Percentiles rank a stretch among this genome's conserved stretches.
phyloP scores from a whole-genome alignment of 1,140 invertebrate species.

The Gonioctena quinquepunctata region DNA sequence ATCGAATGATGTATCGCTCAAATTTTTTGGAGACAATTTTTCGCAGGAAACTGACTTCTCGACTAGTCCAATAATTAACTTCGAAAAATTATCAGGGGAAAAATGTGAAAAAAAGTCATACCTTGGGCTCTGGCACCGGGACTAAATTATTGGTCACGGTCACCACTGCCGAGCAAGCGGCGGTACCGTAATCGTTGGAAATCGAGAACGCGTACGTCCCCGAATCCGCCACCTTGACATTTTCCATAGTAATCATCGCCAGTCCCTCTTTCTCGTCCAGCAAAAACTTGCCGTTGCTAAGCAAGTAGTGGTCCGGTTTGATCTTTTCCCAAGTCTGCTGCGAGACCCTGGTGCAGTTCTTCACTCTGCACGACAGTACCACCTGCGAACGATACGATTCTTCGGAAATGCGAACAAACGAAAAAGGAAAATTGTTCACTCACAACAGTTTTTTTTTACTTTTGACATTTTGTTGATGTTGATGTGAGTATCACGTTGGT shows the following conservation, averaged over 20 bases:
- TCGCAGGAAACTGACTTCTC: too few relatives aligned
- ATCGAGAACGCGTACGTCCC: slow-evolving; percentile 67
- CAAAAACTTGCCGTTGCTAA: slow-evolving; percentile 59
- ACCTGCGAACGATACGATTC: too few relatives aligned
- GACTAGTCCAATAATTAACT: background rate
- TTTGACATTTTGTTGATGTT: too few relatives aligned
- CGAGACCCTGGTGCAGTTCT: slow-evolving; percentile 38
- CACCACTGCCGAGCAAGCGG: slow-evolving; percentile 60
- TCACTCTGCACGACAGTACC: slow-evolving; percentile 45
- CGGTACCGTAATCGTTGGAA: slow-evolving; percentile 65
- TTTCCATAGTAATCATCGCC: slow-evolving; percentile 59
- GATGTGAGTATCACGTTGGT: too few relatives aligned
- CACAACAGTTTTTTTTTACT: too few relatives aligned
- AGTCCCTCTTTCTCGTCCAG: slow-evolving; percentile 58
- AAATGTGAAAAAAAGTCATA: background rate
- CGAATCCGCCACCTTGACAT: slow-evolving; percentile 62
- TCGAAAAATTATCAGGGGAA: background rate
- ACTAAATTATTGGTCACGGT: slow-evolving; percentile 55
- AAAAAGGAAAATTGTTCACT: too few relatives aligned
- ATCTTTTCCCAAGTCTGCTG: slow-evolving; percentile 63
- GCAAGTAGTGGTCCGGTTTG: slow-evolving; percentile 59
- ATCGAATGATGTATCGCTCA: too few relatives aligned
- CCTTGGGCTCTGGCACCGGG: slow-evolving; percentile 43
- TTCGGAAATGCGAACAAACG: too few relatives aligned
- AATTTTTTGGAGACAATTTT: too few relatives aligned